Base-by-base conservation (phyloP, 2,797 vertebrate species). In the Sebastes taczanowskii region DNA sequence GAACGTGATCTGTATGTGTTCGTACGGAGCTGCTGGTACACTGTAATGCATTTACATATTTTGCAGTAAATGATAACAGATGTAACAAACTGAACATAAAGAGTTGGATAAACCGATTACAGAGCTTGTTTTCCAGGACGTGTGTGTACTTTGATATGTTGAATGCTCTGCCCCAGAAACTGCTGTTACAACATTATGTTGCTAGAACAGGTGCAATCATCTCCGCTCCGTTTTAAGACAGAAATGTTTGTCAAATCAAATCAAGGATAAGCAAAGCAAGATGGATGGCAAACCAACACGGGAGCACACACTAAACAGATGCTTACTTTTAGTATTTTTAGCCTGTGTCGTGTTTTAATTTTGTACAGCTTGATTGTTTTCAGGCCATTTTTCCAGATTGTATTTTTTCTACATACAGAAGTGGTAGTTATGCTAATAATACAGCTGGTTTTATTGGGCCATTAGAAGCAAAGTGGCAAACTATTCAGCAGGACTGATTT, bases 191-290 rank as follows among this genome's bases (percentile, higher is more conserved):
- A 68, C 25, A 63, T 83, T n/a, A 84, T 8, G 71, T 64, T 62
- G 7, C 49, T 18, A 2, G 7, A 46, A 49, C 49, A 67, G 73
- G 8, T 22, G 11, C 35, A 58, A 70, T 75, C 70, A 75, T 3
- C 65, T 49, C 61, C 9, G 75, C 35, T 75, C 69, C 76, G 67
- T 32, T 78, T 77, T 18, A 20, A 25, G 29, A 18, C 49, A 22
- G 59, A 49, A 30, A 23, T 5, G 14, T 59, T 55, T 14, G 5
- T 25, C n/a, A 71, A 72, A 80, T 83, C 61, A 56, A 75, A 85
- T 82, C 74, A 18, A 74, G 61, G 61, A 77, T 38, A 63, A 30
- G 22, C 68, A 56, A 68, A 73, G 70, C n/a, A 30, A 23, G 29
- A 32, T 3, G 11, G 35, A 55, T 5, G 5, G 11, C 29, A 16